Evolutionary conservation across 1,140 invertebrate species (phyloP).

Genomic region (Pararge aegeria): DNA sequence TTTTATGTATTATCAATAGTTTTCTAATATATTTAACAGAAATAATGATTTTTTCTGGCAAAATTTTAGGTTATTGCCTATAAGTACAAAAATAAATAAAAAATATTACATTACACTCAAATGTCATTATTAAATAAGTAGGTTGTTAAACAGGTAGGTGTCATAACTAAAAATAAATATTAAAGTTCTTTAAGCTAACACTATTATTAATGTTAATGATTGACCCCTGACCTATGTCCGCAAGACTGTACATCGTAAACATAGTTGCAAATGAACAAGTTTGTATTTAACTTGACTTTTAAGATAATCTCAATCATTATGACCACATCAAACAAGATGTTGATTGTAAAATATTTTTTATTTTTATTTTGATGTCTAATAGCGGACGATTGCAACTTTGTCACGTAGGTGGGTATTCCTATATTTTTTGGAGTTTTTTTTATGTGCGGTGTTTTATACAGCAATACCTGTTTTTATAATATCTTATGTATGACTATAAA

Average conservation of each 20-base stretch:
- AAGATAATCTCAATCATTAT: neutral
- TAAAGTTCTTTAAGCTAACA: neutral
- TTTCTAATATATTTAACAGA: too few species aligned
- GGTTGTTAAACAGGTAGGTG: neutral
- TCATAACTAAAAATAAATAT: constrained; percentile 9
- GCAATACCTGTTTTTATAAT: too few species aligned
- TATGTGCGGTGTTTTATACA: too few species aligned
- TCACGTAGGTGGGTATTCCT: neutral
- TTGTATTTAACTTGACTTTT: constrained; percentile 5
- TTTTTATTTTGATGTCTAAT: neutral
- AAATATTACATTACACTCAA: too few species aligned
- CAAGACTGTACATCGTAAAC: constrained; percentile 1
- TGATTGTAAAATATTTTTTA: neutral
- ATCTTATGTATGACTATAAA: too few species aligned
- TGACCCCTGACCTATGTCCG: constrained; percentile 10
- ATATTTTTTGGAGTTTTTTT: too few species aligned
- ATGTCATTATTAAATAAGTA: neutral
- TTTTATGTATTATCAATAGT: too few species aligned
- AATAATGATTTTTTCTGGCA: too few species aligned
- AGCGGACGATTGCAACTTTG: neutral
- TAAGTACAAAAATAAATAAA: too few species aligned
- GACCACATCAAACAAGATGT: neutral
- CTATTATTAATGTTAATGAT: constrained; percentile 7
- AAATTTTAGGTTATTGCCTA: too few species aligned
- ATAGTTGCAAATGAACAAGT: constrained; percentile 3